Conservation (phyloP, 1,140 invertebrate species). For the Papilio polyxenes region DNA sequence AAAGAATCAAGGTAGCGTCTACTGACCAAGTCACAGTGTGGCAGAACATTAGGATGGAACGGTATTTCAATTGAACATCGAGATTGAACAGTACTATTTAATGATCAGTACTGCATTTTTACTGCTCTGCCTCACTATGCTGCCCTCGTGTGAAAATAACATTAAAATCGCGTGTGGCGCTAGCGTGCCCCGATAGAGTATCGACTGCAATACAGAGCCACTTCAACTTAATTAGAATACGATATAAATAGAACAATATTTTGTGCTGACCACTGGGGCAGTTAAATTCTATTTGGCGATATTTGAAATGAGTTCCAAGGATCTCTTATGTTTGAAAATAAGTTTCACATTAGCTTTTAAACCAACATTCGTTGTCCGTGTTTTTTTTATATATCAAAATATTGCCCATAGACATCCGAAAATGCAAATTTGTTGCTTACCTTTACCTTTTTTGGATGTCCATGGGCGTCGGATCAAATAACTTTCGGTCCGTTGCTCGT, state of each 20-base stretch:
- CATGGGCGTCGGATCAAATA: too few relatives aligned
- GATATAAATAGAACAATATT: not conserved
- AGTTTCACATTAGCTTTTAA: too few relatives aligned
- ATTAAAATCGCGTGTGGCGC: not conserved
- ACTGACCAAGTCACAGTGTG: not conserved
- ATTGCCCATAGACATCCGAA: too few relatives aligned
- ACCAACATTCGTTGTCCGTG: too few relatives aligned
- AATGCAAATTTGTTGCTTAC: too few relatives aligned
- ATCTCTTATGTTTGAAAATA: not conserved
- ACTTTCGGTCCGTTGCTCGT: too few relatives aligned
- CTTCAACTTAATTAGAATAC: constrained; percentile 24
- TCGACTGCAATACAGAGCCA: not conserved
- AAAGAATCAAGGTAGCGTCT: not conserved
- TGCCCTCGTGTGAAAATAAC: not conserved
- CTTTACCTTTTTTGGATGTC: too few relatives aligned
- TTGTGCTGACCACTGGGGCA: not conserved
- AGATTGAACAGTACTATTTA: not conserved
- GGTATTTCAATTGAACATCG: not conserved
- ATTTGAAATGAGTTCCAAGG: not conserved
- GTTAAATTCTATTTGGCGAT: not conserved
- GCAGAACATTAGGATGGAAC: not conserved
- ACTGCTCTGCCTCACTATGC: not conserved
- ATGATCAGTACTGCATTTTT: not conserved
- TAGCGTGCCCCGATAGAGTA: not conserved
- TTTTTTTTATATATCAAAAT: too few relatives aligned